Evolutionary conservation across 1,140 invertebrate species (phyloP).

Genomic region (Neodiprion virginianus): DNA sequence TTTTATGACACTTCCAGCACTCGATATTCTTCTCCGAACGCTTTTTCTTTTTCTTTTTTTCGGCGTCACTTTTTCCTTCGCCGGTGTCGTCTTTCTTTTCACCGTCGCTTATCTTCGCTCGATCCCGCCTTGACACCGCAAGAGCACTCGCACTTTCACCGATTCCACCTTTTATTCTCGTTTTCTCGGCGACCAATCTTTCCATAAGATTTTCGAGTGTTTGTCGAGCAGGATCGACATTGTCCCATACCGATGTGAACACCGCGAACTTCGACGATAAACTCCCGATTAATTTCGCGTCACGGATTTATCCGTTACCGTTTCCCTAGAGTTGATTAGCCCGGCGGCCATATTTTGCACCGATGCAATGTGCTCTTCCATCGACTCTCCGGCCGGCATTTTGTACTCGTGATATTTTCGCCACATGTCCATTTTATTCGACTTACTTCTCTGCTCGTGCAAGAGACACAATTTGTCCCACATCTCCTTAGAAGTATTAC

Average conservation of each 20-base stretch:
- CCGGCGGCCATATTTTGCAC: conserved; percentile 18
- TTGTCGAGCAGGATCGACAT: conserved; percentile 11
- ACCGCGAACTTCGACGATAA: neutral
- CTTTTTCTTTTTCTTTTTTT: conserved; percentile 7
- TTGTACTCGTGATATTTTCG: conserved; percentile 47
- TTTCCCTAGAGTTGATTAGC: conserved; percentile 8
- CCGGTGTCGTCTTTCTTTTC: conserved; percentile 4
- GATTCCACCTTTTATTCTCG: neutral
- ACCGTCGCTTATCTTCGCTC: neutral
- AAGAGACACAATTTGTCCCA: conserved; percentile 35
- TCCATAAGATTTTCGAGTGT: conserved; percentile 23
- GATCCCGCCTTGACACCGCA: conserved; percentile 13
- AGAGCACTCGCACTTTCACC: conserved; percentile 8
- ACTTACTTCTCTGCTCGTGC: conserved; percentile 31
- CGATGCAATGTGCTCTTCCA: conserved; percentile 37
- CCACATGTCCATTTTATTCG: conserved; percentile 24
- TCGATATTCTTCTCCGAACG: conserved; percentile 10
- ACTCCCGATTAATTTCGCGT: neutral
- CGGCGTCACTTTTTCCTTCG: conserved; percentile 14
- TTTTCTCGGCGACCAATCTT: conserved; percentile 16
- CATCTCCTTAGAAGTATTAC: conserved; percentile 38
- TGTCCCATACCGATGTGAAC: conserved; percentile 3
- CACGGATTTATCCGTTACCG: conserved; percentile 11
- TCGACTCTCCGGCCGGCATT: conserved; percentile 36
- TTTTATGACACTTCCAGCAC: conserved; percentile 29